phyloP scores from a whole-genome alignment of 2,888 invertebrate genomes.

The Lucinisca nassula region DNA sequence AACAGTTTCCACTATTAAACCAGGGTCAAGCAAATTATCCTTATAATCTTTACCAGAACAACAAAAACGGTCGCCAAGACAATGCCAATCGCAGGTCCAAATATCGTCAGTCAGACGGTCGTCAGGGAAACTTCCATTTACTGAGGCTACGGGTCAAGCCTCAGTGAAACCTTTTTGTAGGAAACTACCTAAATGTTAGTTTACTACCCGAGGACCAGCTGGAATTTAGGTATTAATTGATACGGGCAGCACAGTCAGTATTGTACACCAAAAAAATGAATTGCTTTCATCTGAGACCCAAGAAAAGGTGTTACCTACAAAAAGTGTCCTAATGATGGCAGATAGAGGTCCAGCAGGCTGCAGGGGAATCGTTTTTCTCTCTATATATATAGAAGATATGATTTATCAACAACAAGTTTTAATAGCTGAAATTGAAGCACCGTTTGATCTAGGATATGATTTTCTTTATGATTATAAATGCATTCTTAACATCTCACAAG shows the following conservation, averaged over 20 bases:
- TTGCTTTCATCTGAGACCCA: not conserved
- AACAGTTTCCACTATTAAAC: not conserved
- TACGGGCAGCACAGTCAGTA: not conserved
- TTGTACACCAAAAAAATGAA: not conserved
- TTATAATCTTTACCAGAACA: too few relatives aligned
- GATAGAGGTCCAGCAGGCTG: constrained; percentile 5
- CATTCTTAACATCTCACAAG: not conserved
- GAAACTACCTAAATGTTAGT: not conserved
- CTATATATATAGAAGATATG: not conserved
- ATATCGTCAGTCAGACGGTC: not conserved
- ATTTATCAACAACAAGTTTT: not conserved
- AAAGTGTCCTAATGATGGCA: not conserved
- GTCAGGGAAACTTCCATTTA: not conserved
- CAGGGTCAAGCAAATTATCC: too few relatives aligned
- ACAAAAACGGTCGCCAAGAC: too few relatives aligned
- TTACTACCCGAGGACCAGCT: not conserved
- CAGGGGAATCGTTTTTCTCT: not conserved
- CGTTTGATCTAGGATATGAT: not conserved
- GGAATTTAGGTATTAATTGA: not conserved
- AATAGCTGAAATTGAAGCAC: not conserved
- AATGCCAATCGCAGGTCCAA: too few relatives aligned
- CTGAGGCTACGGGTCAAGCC: not conserved
- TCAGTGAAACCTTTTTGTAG: not conserved
- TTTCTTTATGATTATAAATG: not conserved
- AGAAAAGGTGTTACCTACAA: not conserved